These are phyloP conservation scores for Ictalurus furcatus DNA, from an alignment of 2,113 vertebrate species.

Conservation along the genomic window DNA sequence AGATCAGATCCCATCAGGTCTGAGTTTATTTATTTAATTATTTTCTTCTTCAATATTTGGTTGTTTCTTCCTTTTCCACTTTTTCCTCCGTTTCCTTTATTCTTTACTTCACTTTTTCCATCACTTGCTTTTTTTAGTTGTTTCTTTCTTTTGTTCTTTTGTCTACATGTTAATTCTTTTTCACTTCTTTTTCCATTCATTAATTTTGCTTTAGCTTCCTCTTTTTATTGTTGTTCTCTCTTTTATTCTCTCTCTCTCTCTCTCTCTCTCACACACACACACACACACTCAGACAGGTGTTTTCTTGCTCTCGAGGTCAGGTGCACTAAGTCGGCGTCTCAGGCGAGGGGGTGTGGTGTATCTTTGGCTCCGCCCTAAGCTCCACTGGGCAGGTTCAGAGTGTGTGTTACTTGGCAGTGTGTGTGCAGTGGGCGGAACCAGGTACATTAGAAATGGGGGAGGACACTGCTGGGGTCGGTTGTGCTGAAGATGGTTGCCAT, in stretches of 20 bases:
- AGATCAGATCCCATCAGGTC: not conserved
- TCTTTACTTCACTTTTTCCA: not conserved
- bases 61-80: not conserved
- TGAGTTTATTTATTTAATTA: not conserved
- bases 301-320: conserved; percentile 81
- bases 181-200: not conserved
- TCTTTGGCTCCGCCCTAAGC: conserved; percentile 55
- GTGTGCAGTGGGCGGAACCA: conserved; percentile 62
- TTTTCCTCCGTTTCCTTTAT: not conserved
- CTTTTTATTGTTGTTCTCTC: not conserved
- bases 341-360: conserved; percentile 82
- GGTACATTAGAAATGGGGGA: conserved; percentile 71
- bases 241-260: no score
- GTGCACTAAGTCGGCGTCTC: conserved; percentile 84
- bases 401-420: conserved; percentile 37
- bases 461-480: conserved; percentile 44
- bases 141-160: not conserved
- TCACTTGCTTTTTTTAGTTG: not conserved
- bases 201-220: no score
- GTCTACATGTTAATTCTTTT: not conserved
- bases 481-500: conserved; percentile 54
- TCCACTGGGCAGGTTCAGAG: conserved; percentile 43
- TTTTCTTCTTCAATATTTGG: not conserved
- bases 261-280: no score
- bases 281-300: conserved; percentile 69